Evolutionary conservation across 2,113 vertebrate genomes (phyloP), one percentile per base, ranked within the genome.

Genomic region (Pteropus alecto): DNA sequence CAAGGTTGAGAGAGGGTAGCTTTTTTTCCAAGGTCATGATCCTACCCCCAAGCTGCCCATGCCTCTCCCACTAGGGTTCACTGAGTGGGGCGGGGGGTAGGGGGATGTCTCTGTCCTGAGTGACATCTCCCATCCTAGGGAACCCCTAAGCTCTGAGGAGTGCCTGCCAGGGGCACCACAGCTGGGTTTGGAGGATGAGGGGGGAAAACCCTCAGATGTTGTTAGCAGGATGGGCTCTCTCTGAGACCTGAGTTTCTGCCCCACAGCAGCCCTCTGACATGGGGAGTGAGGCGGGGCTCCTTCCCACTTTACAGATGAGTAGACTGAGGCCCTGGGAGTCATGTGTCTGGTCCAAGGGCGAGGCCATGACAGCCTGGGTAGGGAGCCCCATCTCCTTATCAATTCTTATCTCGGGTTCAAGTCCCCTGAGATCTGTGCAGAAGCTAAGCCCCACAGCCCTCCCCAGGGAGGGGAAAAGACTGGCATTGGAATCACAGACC

Each of bases 231-330:
- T 12, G 2, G 1, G 46, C 46, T 65, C 54, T 46, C 30, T 86
- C 58, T 11, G 14, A 51, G 86, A 41, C 48, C 73, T 1, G 43
- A 86, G 61, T 30, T 14, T 84, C 74, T 54, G 79, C 14, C 58
- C 90, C 0, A 13, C 14, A 58, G 74, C 38, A 9, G 7, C 46
- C n/a, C 28, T 60, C 33, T 68, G 41, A 61, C 67, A n/a, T 46
- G 56, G 54, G 26, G 11, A 0, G 24, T 13, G 65, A 81, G 77
- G n/a, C 0, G 4, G 65, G 68, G 83, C 9, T 30, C 82, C 70
- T 87, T 93, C 74, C 85, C 46, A 46, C 84, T 67, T 92, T 35
- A 70, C 96, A 77, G 85, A 95, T 48, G 95, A 67, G 87, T 46
- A 77, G 81, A 70, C 74, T 58, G 68, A 95, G 74, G 92, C 48